phyloP scores from a whole-genome alignment of 35 echinoderm and acorn worm genomes.

The Chiridota heheva region DNA sequence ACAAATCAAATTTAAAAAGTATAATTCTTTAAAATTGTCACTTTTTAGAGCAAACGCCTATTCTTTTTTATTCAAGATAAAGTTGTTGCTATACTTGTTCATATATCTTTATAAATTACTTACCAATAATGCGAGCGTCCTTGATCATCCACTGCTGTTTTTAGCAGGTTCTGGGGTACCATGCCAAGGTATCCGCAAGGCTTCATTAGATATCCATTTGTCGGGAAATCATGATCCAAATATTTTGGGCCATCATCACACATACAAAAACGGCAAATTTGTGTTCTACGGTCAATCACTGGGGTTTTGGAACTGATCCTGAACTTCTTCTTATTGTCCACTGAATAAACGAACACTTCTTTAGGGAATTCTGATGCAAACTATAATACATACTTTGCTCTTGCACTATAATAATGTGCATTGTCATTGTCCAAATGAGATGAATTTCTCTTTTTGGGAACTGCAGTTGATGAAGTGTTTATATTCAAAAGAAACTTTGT shows the following conservation, averaged over 20 bases:
- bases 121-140: too few relatives aligned
- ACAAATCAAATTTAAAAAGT: too few relatives aligned
- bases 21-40: too few relatives aligned
- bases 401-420: conserved; percentile 33
- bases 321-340: conserved; percentile 54
- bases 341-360: conserved; percentile 12
- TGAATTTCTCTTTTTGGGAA: not conserved
- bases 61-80: too few relatives aligned
- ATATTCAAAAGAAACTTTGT: not conserved
- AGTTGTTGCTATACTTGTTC: too few relatives aligned
- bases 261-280: conserved; percentile 6
- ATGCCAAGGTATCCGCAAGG: conserved; percentile 57
- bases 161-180: too few relatives aligned
- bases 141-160: too few relatives aligned
- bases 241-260: conserved; percentile 39
- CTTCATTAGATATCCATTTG: conserved; percentile 39
- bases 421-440: conserved; percentile 4
- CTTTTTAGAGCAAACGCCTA: too few relatives aligned
- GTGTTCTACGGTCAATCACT: conserved; percentile 3
- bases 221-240: conserved; percentile 46
- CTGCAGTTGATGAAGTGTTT: not conserved
- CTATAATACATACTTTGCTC: conserved; percentile 20
- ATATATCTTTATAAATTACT: too few relatives aligned
- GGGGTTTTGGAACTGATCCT: conserved; percentile 27
- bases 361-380: conserved; percentile 13